A percentile compares a stretch with the other conserved stretches of the same genome.
Evolutionary conservation across 1,140 invertebrate species (phyloP).

Genomic region (Notospermus geniculatus): DNA sequence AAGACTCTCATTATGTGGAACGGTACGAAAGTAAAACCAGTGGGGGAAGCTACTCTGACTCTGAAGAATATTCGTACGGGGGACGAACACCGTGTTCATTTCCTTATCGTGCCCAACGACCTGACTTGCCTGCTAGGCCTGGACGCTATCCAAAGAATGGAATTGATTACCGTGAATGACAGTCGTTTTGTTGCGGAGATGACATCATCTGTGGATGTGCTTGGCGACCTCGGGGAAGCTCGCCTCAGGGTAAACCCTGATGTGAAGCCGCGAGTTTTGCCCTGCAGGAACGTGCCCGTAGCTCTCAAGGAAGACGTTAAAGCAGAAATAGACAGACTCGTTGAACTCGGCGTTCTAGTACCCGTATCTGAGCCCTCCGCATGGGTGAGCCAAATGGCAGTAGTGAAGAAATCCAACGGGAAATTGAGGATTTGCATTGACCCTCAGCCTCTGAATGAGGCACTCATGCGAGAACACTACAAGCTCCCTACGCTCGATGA

Average conservation of each 20-base stretch:
- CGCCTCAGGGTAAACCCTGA: not conserved
- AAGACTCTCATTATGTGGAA: constrained; percentile 2
- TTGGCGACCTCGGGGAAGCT: constrained; percentile 10
- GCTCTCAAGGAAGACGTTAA: constrained; percentile 5
- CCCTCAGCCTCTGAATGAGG: constrained; percentile 24
- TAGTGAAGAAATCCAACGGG: constrained; percentile 24
- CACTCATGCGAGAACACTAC: constrained; percentile 16
- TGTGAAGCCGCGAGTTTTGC: constrained; percentile 4
- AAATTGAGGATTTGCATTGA: constrained; percentile 30
- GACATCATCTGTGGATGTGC: not conserved
- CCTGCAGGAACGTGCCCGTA: constrained; percentile 5
- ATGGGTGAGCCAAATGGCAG: constrained; percentile 25
- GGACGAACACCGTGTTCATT: not conserved
- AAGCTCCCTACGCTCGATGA: constrained; percentile 27
- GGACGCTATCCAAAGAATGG: not conserved
- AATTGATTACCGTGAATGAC: constrained; percentile 8
- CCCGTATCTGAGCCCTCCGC: constrained; percentile 23
- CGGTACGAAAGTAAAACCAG: not conserved
- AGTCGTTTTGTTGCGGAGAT: not conserved
- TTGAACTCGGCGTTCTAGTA: constrained; percentile 16
- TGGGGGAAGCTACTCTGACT: not conserved
- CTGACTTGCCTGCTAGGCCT: not conserved
- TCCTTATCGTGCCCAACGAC: not conserved
- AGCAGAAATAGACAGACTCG: constrained; percentile 1
- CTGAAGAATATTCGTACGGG: not conserved